Evolutionary conservation across 2,113 vertebrate species (phyloP).

Genomic region (Pteruthius melanotis): DNA sequence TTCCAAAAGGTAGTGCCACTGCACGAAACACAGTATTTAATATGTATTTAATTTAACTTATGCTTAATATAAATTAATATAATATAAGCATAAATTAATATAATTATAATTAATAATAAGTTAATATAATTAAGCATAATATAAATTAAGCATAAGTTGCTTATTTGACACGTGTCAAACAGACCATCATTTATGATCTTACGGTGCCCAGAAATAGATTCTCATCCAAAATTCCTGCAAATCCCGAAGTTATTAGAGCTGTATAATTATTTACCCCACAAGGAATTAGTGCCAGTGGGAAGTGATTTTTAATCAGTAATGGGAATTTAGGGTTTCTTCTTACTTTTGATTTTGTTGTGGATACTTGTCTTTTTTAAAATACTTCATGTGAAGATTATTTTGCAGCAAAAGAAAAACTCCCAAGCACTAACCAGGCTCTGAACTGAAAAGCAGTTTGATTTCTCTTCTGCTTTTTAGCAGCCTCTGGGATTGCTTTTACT

Average conservation of each 20-base stretch:
- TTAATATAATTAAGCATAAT: too few relatives aligned
- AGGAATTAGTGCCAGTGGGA: neutral
- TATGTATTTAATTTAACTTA: too few relatives aligned
- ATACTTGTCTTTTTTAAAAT: neutral
- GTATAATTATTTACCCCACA: neutral
- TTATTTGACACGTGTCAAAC: neutral
- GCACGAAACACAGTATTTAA: neutral
- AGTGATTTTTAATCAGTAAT: neutral
- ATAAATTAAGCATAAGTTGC: neutral
- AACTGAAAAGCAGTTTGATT: neutral
- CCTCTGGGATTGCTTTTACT: slow-evolving; percentile 11
- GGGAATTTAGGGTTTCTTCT: neutral
- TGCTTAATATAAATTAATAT: too few relatives aligned
- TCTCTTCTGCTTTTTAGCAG: slow-evolving; percentile 12
- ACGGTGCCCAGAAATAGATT: neutral
- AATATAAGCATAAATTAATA: too few relatives aligned
- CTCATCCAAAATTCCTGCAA: neutral
- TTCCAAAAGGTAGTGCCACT: neutral
- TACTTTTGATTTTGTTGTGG: neutral
- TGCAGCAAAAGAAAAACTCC: neutral
- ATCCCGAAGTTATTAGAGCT: neutral
- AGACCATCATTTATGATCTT: neutral
- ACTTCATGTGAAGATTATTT: neutral
- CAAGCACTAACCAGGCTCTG: neutral
- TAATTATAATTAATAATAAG: too few relatives aligned